Evolutionary conservation across 2,888 invertebrate genomes (phyloP).

Genomic region (Euclidia mi): DNA sequence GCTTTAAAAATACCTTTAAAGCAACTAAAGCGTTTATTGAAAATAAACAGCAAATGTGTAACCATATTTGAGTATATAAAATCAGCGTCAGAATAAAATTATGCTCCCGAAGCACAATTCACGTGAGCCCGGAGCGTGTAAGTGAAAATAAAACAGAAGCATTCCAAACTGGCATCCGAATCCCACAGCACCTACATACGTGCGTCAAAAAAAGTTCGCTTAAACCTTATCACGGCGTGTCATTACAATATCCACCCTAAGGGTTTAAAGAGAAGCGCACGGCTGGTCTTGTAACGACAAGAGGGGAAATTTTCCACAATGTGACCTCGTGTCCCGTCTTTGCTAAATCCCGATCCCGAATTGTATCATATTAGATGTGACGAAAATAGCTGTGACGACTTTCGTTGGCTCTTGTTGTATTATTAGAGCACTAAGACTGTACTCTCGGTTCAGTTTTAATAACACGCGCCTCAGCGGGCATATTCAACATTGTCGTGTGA

Average conservation of each 20-base stretch:
- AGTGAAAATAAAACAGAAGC: too few species aligned
- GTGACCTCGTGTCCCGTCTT: conserved; percentile 42
- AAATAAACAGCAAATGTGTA: too few species aligned
- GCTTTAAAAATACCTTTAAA: too few species aligned
- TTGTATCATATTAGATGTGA: conserved; percentile 52
- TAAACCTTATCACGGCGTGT: conserved; percentile 14
- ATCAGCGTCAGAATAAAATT: too few species aligned
- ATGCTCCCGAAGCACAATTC: too few species aligned
- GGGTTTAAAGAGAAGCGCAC: conserved; percentile 26
- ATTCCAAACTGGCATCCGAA: not conserved
- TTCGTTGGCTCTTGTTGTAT: conserved; percentile 21
- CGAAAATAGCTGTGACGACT: conserved; percentile 37
- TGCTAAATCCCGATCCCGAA: conserved; percentile 48
- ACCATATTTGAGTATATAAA: too few species aligned
- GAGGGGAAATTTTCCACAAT: conserved; percentile 35
- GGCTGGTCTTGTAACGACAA: conserved; percentile 26
- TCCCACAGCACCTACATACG: conserved; percentile 21
- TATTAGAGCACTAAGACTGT: conserved; percentile 17
- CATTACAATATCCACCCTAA: conserved; percentile 38
- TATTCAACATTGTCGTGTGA: too few species aligned
- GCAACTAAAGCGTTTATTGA: too few species aligned
- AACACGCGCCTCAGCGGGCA: too few species aligned
- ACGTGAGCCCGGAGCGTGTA: too few species aligned
- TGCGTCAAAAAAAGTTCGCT: conserved; percentile 27
- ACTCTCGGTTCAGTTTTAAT: too few species aligned